Evolutionary conservation across 2,888 invertebrate genomes (phyloP), one percentile per base, ranked within the genome.

Genomic region (Plusia festucae): DNA sequence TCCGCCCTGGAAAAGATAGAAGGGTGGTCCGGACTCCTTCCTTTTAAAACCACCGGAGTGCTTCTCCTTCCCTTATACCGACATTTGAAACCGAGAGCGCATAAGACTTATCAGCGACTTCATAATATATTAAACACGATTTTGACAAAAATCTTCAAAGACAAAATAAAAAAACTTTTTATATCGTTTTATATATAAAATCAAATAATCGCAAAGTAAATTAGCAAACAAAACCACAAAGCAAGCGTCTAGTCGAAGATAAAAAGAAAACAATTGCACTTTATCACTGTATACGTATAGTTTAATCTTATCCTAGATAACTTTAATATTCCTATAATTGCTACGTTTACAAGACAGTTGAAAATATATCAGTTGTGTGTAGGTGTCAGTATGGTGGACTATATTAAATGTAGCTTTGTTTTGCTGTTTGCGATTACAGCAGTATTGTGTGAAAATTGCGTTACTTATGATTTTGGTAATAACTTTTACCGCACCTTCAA

Each of bases 241-340:
- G 51, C 64, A 62, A 67, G 52, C 34, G 0, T 16, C 32, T 72
- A 74, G 34, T 46, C 34, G 18, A 53, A 68, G 78, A 79, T 79
- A 78, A 79, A 78, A 79, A 79, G 76, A 80, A 76, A 81, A 80
- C 76, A 76, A 69, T 70, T 79, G 72, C 75, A 79, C 63, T 73
- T 82, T 81, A 82, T 82, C 81, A 66, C 78, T 65, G 24, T 60
- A 55, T 76, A 82, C 66, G 68, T 75, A 74, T 67, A 69, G 66
- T 67, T 63, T 74, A 81, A 82, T 82, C 83, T 82, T 81, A 82
- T 82, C 82, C 82, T 56, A 58, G 83, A 82, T 82, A 82, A 82
- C 60, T 75, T 60, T 68, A 73, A 73, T 71, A 73, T 65, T 73
- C 70, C 55, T 73, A 65, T 70, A 81, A 74, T 78, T 74, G 74